Conservation (phyloP, 2,888 invertebrate genomes). For the Habroteleia sp. region DNA sequence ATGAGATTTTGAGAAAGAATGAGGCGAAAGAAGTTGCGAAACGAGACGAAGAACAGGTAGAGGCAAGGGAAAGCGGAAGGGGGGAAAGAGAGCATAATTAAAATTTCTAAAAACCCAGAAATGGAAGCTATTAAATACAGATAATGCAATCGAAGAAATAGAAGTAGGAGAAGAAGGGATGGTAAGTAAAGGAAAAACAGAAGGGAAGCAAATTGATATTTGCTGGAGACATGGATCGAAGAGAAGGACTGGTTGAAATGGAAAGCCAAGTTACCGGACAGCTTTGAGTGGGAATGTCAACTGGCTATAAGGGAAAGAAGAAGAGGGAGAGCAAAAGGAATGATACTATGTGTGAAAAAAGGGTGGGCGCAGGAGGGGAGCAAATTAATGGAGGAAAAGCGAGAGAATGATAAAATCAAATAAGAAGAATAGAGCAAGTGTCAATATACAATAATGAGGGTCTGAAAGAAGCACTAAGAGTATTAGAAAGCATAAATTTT, state of each 20-base stretch:
- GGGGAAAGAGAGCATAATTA: neutral
- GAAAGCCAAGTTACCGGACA: constrained; percentile 13
- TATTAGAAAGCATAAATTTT: neutral
- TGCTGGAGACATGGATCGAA: constrained; percentile 61
- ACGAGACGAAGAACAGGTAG: too few relatives aligned
- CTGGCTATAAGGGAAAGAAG: constrained; percentile 26
- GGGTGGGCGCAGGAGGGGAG: neutral
- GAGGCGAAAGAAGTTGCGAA: too few relatives aligned
- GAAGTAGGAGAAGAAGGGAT: neutral
- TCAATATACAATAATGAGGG: constrained; percentile 23
- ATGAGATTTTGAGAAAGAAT: too few relatives aligned
- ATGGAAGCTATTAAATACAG: too few relatives aligned
- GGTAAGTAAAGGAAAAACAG: neutral
- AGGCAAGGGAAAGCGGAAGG: constrained; percentile 1
- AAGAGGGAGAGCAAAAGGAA: constrained; percentile 44
- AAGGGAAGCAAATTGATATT: constrained; percentile 27
- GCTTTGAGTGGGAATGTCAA: constrained; percentile 23
- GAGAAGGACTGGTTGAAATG: constrained; percentile 47
- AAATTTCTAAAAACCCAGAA: constrained; percentile 3
- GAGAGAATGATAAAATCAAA: too few relatives aligned
- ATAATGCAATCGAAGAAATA: too few relatives aligned
- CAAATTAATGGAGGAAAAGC: neutral
- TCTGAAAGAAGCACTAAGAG: neutral
- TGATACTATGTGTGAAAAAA: neutral
- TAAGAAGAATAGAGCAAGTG: constrained; percentile 2